Evolutionary conservation across 1,140 invertebrate species (phyloP), one percentile per base, ranked within the genome.

Genomic region (Cydia fagiglandana): DNA sequence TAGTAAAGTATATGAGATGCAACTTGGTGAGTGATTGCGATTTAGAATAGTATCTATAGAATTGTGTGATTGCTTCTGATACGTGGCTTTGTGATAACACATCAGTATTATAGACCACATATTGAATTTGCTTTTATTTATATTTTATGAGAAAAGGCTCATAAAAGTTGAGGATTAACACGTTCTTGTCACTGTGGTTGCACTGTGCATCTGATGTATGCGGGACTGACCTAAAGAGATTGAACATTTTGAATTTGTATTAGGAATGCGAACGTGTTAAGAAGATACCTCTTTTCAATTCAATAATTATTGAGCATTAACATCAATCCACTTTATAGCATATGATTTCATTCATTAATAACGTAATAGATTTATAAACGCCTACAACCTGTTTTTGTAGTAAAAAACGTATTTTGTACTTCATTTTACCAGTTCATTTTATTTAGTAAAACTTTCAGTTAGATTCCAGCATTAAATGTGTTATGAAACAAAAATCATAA

Each of bases 81-180:
- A 73, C 10, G 56, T 73, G n/a, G n/a, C 5, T 73, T 24, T 50
- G 47, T 47, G 73, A 50, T 28, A 73, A 73, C 73, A 73, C 85
- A 87, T 87, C 85, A 89, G 85, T 88, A 90, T 86, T 91, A 84
- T 84, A 83, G 66, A 84, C 83, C 83, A 84, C 85, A 86, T 85
- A 85, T 76, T 79, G 56, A 75, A 3, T 28, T 47, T 70, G 2
- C n/a, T 41, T 61, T 61, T 2, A 61, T 56, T 56, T 56, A 20
- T 56, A 17, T 17, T 17, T 10, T 24, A 7, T 12, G 56, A 61
- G n/a, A 24, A 61, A 24, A 24, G n/a, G 56, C 17, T 61, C 9
- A 4, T 61, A 1, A 17, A 10, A 61, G 17, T 20, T 61, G 7
- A 24, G 20, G 20, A 12, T 61, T 61, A 61, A 61, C 20, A 61